Conservation (phyloP, 2,797 vertebrate genomes). For the Falco novaeseelandiae region DNA sequence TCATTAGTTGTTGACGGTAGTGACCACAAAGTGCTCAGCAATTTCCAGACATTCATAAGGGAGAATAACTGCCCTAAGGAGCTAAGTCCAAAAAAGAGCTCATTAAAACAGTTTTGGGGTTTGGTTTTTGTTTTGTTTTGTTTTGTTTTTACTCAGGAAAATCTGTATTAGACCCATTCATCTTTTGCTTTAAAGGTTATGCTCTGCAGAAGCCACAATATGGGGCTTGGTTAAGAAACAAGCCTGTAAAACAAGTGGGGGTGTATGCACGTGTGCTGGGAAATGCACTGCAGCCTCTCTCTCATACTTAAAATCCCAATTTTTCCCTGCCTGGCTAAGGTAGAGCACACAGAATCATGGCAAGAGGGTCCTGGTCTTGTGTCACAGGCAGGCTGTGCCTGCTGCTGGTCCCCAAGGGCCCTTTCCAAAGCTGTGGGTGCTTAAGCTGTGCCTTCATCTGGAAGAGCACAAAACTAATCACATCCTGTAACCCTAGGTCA, state of each 20-base stretch:
- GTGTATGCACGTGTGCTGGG: too few relatives aligned
- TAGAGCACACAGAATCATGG: neutral
- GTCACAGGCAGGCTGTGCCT: neutral
- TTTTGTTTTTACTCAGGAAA: neutral
- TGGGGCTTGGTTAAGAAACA: neutral
- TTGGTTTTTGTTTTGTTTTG: neutral
- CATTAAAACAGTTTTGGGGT: neutral
- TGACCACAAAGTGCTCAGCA: constrained; percentile 36
- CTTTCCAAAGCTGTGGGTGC: neutral
- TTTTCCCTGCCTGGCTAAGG: neutral
- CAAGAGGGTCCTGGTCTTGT: neutral
- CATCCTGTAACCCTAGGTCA: neutral
- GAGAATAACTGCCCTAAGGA: neutral
- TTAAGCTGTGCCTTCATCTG: neutral
- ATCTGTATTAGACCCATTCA: neutral
- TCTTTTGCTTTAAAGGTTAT: constrained; percentile 21
- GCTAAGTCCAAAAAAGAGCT: neutral
- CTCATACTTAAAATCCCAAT: neutral
- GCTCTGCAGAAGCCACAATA: neutral
- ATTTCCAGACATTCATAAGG: constrained; percentile 24
- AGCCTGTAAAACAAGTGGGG: neutral
- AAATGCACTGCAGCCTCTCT: neutral
- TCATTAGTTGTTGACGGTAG: constrained; percentile 41
- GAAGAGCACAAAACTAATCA: neutral
- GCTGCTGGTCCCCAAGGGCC: neutral